phyloP scores from a whole-genome alignment of 2,797 vertebrate species.

The Heteromormyrus szaboi region DNA sequence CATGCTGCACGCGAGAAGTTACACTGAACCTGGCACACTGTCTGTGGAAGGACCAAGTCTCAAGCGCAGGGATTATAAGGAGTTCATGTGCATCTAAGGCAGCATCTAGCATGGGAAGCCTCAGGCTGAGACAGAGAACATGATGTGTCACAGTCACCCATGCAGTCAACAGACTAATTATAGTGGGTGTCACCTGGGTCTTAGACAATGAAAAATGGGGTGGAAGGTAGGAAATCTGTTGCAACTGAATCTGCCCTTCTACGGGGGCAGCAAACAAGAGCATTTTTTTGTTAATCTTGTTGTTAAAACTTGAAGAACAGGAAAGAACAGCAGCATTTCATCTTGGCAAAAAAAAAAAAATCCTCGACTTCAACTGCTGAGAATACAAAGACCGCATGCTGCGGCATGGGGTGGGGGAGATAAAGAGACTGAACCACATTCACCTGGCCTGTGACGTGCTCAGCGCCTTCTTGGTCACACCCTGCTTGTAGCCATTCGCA shows the following conservation, averaged over 20 bases:
- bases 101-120: background rate
- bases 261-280: background rate
- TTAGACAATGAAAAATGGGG: background rate
- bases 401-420: background rate
- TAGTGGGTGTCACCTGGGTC: background rate
- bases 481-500: conserved; percentile 85
- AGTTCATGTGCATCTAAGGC: background rate
- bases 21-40: background rate
- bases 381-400: background rate
- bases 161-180: background rate
- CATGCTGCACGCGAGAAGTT: background rate
- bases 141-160: background rate
- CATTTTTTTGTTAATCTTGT: background rate
- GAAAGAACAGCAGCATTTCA: background rate
- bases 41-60: background rate
- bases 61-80: background rate
- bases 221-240: background rate
- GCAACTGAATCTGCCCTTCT: background rate
- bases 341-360: background rate
- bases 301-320: background rate
- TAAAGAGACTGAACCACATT: background rate
- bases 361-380: background rate
- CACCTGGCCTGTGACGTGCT: conserved; percentile 75
- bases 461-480: conserved; percentile 74
- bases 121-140: background rate